These are phyloP conservation scores for Scaptomyza reducta DNA, from an alignment of 2,888 invertebrate species.

Conservation along the genomic window DNA sequence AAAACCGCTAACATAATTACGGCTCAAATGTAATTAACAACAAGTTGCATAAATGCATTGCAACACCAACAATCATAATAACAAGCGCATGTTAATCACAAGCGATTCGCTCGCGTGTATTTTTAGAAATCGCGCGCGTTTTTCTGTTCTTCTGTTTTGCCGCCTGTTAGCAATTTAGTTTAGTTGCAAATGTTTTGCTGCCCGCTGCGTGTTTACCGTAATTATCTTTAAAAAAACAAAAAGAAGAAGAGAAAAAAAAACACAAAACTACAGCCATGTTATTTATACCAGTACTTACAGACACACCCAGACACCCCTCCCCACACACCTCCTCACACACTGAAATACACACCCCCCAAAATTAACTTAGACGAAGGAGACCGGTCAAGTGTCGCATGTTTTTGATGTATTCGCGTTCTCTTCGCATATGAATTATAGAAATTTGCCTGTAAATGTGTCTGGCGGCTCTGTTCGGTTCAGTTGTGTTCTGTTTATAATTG, in stretches of 20 bases:
- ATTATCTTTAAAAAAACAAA: slow-evolving; percentile 74
- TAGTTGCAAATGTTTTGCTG: slow-evolving; percentile 37
- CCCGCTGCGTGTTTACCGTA: slow-evolving; percentile 80
- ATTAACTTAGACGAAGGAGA: slow-evolving; percentile 1
- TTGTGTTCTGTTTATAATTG: slow-evolving; percentile 61
- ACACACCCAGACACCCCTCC: slow-evolving; percentile 23
- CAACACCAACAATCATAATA: slow-evolving; percentile 12
- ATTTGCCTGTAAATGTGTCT: slow-evolving; percentile 78
- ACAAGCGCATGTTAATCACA: slow-evolving; percentile 27
- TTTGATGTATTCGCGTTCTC: slow-evolving; percentile 39
- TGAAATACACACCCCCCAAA: slow-evolving; percentile 4
- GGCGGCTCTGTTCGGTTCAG: slow-evolving; percentile 16
- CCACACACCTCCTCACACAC: slow-evolving; percentile 5
- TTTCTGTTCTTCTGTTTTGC: slow-evolving; percentile 21
- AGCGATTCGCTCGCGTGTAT: slow-evolving; percentile 53
- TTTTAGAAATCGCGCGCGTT: slow-evolving; percentile 49
- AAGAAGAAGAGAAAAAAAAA: slow-evolving; percentile 13
- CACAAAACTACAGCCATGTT: slow-evolving; percentile 45
- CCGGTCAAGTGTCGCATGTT: slow-evolving; percentile 40
- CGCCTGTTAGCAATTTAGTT: slow-evolving; percentile 71
- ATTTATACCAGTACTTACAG: slow-evolving; percentile 56
- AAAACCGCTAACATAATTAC: slow-evolving; percentile 3
- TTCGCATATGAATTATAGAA: slow-evolving; percentile 49
- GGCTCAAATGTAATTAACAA: slow-evolving; percentile 20
- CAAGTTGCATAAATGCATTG: slow-evolving; percentile 40